Conservation (phyloP, 2,888 invertebrate species). For the Saturnia pavonia region DNA sequence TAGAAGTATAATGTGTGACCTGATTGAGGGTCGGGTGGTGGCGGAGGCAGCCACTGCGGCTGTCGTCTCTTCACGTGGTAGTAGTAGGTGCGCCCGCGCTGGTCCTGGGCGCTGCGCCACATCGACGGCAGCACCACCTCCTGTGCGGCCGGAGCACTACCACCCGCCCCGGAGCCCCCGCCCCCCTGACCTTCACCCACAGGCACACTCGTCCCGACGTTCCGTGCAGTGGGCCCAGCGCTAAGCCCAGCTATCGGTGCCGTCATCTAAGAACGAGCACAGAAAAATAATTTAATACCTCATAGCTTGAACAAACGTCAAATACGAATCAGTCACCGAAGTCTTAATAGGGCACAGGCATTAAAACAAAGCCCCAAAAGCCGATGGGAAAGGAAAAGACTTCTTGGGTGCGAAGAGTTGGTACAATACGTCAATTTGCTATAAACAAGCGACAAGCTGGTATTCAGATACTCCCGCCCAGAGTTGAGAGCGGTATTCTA, state of each 20-base stretch:
- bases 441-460: too few relatives aligned
- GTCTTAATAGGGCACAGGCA: too few relatives aligned
- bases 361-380: too few relatives aligned
- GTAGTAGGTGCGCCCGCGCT: conserved; percentile 93
- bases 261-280: not conserved
- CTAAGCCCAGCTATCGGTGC: not conserved
- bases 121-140: conserved; percentile 88
- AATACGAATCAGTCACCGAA: too few relatives aligned
- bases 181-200: not conserved
- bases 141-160: conserved; percentile 15
- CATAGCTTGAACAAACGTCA: too few relatives aligned
- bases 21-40: conserved; percentile 59
- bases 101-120: conserved; percentile 93
- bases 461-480: too few relatives aligned
- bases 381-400: too few relatives aligned
- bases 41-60: conserved; percentile 90
- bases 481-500: too few relatives aligned
- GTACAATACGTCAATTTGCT: too few relatives aligned
- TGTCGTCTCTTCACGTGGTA: conserved; percentile 91
- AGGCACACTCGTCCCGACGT: not conserved
- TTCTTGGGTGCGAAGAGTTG: too few relatives aligned
- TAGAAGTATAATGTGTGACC: conserved; percentile 21
- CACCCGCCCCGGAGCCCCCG: not conserved
- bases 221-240: not conserved
- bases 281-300: too few relatives aligned